phyloP scores from a whole-genome alignment of 1,140 invertebrate species.

The Bombyx mandarina region DNA sequence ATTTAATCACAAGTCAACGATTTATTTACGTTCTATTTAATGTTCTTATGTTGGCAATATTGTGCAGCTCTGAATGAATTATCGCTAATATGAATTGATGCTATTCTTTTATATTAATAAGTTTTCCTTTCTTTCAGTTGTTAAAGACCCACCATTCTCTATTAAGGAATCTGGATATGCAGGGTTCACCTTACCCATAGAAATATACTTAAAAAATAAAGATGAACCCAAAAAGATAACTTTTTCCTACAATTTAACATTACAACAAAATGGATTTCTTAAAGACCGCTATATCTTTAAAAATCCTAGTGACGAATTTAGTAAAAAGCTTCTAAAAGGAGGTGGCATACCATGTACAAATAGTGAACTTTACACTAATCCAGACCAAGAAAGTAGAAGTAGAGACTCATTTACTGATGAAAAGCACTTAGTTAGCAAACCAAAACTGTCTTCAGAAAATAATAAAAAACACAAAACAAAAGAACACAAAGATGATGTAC shows the following conservation, averaged over 20 bases:
- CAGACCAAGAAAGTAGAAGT: slow-evolving; percentile 66
- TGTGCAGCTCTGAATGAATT: not conserved
- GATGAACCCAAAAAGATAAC: slow-evolving; percentile 91
- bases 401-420: slow-evolving; percentile 67
- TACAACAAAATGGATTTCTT: slow-evolving; percentile 83
- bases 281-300: slow-evolving; percentile 82
- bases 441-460: slow-evolving; percentile 74
- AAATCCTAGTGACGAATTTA: slow-evolving; percentile 91
- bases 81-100: not conserved
- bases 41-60: slow-evolving; percentile 2
- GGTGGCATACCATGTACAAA: slow-evolving; percentile 76
- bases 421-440: slow-evolving; percentile 76
- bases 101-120: not conserved
- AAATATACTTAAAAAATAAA: slow-evolving; percentile 92
- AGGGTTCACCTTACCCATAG: slow-evolving; percentile 91
- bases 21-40: slow-evolving; percentile 5
- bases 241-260: slow-evolving; percentile 89
- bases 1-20: not conserved
- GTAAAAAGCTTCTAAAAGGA: slow-evolving; percentile 87
- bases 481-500: slow-evolving; percentile 75
- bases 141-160: slow-evolving; percentile 92
- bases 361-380: slow-evolving; percentile 58
- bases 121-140: slow-evolving; percentile 72
- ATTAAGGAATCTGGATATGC: slow-evolving; percentile 96
- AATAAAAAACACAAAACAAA: slow-evolving; percentile 79